Conservation (phyloP, 2,113 vertebrate species). For the Platycercus adscitus region DNA sequence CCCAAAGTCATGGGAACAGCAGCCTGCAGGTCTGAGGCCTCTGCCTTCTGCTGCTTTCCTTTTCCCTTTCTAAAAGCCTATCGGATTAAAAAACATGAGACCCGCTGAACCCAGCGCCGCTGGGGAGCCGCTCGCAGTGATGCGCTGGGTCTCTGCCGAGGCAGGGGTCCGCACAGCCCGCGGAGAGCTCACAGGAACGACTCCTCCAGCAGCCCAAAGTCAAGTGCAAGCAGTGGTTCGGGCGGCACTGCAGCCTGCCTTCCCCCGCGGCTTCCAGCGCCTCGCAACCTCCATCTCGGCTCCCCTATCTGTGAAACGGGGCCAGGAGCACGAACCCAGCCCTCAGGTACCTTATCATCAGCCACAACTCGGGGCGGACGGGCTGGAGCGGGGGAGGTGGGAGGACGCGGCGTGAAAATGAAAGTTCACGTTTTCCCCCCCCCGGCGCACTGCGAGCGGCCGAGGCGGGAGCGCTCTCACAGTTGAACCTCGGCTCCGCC, state of each 20-base stretch:
- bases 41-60: background rate
- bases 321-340: background rate
- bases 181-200: background rate
- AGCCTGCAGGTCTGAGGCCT: background rate
- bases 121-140: background rate
- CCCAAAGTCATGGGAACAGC: background rate
- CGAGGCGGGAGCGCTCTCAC: constrained; percentile 5
- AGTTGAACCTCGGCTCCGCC: background rate
- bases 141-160: background rate
- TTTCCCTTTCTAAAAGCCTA: background rate
- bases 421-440: background rate
- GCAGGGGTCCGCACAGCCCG: background rate
- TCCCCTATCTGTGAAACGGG: background rate
- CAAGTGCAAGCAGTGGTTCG: constrained; percentile 25
- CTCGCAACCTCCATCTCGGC: background rate
- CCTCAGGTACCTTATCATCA: background rate
- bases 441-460: background rate
- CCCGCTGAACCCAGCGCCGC: background rate
- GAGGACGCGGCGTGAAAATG: constrained; percentile 26
- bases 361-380: background rate
- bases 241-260: background rate
- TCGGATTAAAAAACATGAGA: background rate
- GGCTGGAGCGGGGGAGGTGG: background rate
- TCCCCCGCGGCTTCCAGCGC: background rate
- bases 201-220: background rate